phyloP scores from a whole-genome alignment of 2,113 vertebrate species.

The Amazona guildingii region DNA sequence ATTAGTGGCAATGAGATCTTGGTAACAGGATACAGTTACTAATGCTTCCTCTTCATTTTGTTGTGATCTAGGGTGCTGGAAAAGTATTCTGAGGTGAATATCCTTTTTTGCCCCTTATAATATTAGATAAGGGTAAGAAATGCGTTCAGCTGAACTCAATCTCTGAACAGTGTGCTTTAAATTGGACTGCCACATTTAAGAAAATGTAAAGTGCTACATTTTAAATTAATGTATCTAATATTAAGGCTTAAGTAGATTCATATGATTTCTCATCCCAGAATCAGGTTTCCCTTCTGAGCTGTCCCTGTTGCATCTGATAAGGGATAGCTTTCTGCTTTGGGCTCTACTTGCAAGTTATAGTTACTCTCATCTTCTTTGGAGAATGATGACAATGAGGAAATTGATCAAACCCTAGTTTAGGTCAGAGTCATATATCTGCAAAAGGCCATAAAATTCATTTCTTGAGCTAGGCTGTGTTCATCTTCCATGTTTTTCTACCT shows the following conservation, averaged over 20 bases:
- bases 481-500: constrained; percentile 28
- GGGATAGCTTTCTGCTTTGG: not conserved
- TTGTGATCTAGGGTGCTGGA: not conserved
- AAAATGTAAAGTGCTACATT: not conserved
- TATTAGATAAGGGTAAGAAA: not conserved
- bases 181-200: not conserved
- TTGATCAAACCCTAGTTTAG: not conserved
- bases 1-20: not conserved
- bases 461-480: not conserved
- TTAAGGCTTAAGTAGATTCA: not conserved
- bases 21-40: not conserved
- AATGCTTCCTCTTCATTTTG: not conserved
- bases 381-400: constrained; percentile 17
- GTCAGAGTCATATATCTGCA: not conserved
- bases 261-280: not conserved
- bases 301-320: not conserved
- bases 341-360: not conserved
- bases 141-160: not conserved
- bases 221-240: not conserved
- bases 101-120: not conserved
- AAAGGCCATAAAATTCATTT: not conserved
- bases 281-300: not conserved
- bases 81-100: not conserved
- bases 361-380: not conserved
- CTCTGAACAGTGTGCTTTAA: not conserved